Evolutionary conservation across 2,797 vertebrate genomes (phyloP), one percentile per base, ranked within the genome.

Genomic region (Chelon labrosus): DNA sequence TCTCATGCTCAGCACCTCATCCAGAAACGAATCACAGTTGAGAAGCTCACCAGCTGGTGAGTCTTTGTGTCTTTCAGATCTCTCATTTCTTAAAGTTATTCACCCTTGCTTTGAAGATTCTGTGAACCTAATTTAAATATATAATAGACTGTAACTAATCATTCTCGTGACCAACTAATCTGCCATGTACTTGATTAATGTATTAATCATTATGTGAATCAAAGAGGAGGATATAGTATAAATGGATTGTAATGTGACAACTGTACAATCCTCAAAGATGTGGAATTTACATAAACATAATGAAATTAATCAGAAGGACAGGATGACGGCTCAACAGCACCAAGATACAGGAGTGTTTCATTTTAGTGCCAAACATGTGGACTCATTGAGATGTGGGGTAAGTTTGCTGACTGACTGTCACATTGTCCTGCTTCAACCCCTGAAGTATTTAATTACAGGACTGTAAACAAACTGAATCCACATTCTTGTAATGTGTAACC

Each of bases 11-110:
- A 94, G 81, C 86, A 85, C 19, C 20, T 91, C 67, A 95, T 95
- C 71, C 94, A 94, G 91, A 95, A 93, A 77, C 82, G 88, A 22
- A 95, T 96, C 44, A 75, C 84, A 10, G 90, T 94, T 86, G 94
- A 95, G 77, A 95, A 94, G 60, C 92, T 96, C 79, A 90, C 61
- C 39, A 85, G 72, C 77, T 90, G 94, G 95, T 95, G 19, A 3
- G 91, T 88, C 25, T 71, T 9, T 75, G 13, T 51, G 8, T 12
- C 9, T 12, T 39, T 39, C 38, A 39, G 12, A 39, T 31, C 31
- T 31, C 2, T 31, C 31, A 31, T 31, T 31, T 7, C 31, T 31
- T 31, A 5, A 31, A 3, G 31, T 31, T 31, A 22, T 31, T 31
- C 2, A 31, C 31, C 31, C 5, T 31, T 31, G 31, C 5, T 31